phyloP scores from a whole-genome alignment of 1,140 invertebrate genomes.

The Penaeus chinensis region DNA sequence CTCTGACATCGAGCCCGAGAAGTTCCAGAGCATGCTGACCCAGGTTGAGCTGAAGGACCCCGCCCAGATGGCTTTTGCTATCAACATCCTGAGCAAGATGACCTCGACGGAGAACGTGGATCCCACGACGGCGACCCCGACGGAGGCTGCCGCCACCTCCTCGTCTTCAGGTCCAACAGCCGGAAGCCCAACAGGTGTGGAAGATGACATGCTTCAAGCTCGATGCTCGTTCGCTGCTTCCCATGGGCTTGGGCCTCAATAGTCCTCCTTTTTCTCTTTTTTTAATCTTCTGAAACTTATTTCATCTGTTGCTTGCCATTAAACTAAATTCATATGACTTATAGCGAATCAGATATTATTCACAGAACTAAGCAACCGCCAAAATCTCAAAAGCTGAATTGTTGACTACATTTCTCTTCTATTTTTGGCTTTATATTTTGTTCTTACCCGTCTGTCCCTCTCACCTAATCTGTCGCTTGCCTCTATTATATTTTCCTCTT shows the following conservation, averaged over 20 bases:
- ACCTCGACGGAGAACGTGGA: neutral
- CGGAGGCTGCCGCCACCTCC: neutral
- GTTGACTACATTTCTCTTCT: no score
- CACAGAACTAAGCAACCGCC: no score
- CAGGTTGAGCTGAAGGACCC: neutral
- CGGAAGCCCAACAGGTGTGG: neutral
- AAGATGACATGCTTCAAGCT: neutral
- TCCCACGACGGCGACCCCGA: neutral
- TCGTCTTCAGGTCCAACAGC: neutral
- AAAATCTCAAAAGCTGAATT: no score
- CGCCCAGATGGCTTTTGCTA: neutral
- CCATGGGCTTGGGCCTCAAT: neutral
- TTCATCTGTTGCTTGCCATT: no score
- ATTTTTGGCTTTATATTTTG: no score
- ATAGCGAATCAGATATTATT: no score
- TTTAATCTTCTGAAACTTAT: no score
- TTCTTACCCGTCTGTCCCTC: no score
- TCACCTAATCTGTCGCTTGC: no score
- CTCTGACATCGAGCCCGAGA: neutral
- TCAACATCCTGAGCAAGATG: slow-evolving; percentile 3
- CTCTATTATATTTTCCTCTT: no score
- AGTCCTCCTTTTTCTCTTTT: neutral
- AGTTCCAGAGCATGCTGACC: neutral
- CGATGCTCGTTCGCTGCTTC: neutral
- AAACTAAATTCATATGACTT: no score